A percentile compares a stretch with the other conserved stretches of the same genome.
These are phyloP conservation scores for Holcopasites calliopsidis DNA, from an alignment of 1,140 invertebrate genomes.

Conservation along the genomic window DNA sequence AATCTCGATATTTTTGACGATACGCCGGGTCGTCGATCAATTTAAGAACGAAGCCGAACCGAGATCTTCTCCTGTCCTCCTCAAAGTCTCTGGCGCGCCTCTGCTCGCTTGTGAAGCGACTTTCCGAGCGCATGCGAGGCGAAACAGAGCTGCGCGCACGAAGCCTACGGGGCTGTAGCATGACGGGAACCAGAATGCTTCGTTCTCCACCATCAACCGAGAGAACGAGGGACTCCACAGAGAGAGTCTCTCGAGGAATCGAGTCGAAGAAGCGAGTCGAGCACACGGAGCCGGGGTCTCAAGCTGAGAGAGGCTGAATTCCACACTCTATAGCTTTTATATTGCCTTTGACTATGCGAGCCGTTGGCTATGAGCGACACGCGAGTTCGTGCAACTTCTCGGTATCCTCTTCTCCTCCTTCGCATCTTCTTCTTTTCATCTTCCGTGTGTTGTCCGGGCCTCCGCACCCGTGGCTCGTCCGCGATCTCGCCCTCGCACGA, in stretches of 20 bases:
- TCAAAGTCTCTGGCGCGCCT: not conserved
- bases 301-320: conserved; percentile 77
- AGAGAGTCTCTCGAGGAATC: conserved; percentile 39
- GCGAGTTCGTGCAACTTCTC: conserved; percentile 52
- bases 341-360: conserved; percentile 73
- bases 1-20: conserved; percentile 52
- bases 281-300: conserved; percentile 61
- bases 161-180: conserved; percentile 76
- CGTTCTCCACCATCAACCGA: conserved; percentile 69
- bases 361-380: conserved; percentile 69
- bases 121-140: conserved; percentile 41
- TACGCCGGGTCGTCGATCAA: conserved; percentile 52
- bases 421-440: not conserved
- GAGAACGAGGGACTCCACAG: conserved; percentile 32
- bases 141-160: conserved; percentile 56
- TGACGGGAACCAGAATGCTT: conserved; percentile 75
- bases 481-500: no score
- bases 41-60: conserved; percentile 31
- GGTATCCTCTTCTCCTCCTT: not conserved
- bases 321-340: conserved; percentile 75
- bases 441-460: conserved; percentile 7
- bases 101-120: conserved; percentile 2
- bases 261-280: conserved; percentile 63
- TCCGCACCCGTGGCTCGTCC: not conserved
- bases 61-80: not conserved